Base-by-base conservation (phyloP, 2,797 vertebrate genomes). In the Sitta carolinensis region DNA sequence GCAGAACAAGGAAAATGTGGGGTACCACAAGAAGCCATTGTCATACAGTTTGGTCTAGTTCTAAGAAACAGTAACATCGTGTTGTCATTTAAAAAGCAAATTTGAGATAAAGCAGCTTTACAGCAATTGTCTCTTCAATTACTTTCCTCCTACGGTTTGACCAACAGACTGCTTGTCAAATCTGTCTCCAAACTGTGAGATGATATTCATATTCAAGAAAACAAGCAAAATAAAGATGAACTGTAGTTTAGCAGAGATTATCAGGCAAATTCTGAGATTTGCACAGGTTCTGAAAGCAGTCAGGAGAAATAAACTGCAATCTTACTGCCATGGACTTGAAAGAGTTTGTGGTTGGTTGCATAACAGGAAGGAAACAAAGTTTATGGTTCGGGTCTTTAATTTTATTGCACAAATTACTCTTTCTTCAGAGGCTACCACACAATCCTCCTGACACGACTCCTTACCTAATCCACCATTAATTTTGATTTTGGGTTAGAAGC, bases 61-160 rank as follows among this genome's bases (percentile, higher is more conserved):
- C 47, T 69, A 75, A 91, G 75, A 87, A 58, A 43, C 10, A 91
- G 75, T 85, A 58, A 43, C 10, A 11, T 9, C 1, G 1, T 6
- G 4, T 50, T 77, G 66, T n/a, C 73, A 89, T 81, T 83, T 85
- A 68, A 72, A 94, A 94, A 61, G 2, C 13, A 19, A 85, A 63
- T 67, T 89, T 91, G 89, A 94, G 54, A 89, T 64, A 83, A 89
- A 85, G 27, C 57, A 85, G 58, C 84, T 92, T 85, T 62, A 73
- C 59, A 94, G 84, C 59, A 92, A 87, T 80, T 85, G 57, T 58
- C 45, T 96, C 68, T 83, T 89, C 79, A 85, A 38, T 64, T 89
- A 67, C 48, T 80, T 77, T 92, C 75, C 82, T 94, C 89, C 89
- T 70, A 85, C 29, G 6, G 45, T 58, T 80, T 91, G 66, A 80